Conservation (phyloP, 2,888 invertebrate species). For the Gari tellinella region DNA sequence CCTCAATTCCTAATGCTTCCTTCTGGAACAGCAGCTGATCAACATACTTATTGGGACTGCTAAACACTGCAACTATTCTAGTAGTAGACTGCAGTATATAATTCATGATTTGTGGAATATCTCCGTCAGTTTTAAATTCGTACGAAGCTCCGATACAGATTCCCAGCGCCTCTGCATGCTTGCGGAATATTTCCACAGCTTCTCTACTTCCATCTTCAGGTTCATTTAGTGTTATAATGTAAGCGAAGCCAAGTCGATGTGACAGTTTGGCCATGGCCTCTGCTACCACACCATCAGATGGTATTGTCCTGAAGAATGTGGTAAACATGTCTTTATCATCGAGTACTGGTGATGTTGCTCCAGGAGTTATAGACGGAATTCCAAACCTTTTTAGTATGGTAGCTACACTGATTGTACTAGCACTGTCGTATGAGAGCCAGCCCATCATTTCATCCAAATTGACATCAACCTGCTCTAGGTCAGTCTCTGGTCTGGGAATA, state of each 20-base stretch:
- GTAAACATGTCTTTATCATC: constrained; percentile 68
- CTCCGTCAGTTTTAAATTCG: constrained; percentile 77
- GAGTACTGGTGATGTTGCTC: constrained; percentile 72
- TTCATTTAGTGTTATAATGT: constrained; percentile 76
- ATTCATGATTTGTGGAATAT: constrained; percentile 63
- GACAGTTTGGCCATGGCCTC: constrained; percentile 75
- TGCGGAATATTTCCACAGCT: constrained; percentile 64
- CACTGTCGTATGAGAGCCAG: constrained; percentile 77
- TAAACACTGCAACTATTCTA: constrained; percentile 76
- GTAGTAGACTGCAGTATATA: constrained; percentile 72
- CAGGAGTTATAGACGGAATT: constrained; percentile 85
- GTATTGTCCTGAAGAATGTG: constrained; percentile 79
- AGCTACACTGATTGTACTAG: constrained; percentile 73
- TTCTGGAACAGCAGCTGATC: constrained; percentile 67
- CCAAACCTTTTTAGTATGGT: constrained; percentile 79
- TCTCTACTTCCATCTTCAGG: constrained; percentile 72
- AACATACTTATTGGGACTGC: constrained; percentile 69
- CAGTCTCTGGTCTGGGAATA: constrained; percentile 50
- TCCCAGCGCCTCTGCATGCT: constrained; percentile 62
- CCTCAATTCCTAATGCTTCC: constrained; percentile 16
- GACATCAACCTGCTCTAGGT: constrained; percentile 41
- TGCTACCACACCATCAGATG: constrained; percentile 71
- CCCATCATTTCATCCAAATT: constrained; percentile 58
- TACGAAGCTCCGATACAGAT: constrained; percentile 76
- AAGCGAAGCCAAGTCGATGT: constrained; percentile 70